These are phyloP conservation scores for Acholoe squamosa DNA, from an alignment of 2,888 invertebrate genomes.

Conservation along the genomic window DNA sequence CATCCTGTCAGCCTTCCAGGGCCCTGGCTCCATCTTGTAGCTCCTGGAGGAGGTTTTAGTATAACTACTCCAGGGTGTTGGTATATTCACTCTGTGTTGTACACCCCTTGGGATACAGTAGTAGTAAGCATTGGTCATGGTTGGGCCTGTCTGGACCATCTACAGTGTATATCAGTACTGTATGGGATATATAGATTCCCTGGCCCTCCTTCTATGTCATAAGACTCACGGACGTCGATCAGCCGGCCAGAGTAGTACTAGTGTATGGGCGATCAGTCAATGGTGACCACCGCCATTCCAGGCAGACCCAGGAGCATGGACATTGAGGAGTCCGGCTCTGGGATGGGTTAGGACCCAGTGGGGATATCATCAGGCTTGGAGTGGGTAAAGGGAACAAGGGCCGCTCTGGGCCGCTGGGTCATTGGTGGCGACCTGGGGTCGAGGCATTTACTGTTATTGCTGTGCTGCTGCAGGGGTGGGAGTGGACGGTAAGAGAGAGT, in stretches of 20 bases:
- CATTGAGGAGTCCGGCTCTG: neutral
- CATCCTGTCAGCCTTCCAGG: neutral
- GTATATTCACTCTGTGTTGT: too few relatives aligned
- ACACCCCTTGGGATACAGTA: too few relatives aligned
- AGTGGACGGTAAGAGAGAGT: neutral
- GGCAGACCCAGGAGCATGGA: neutral
- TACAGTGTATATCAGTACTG: too few relatives aligned
- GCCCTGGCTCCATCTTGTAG: neutral
- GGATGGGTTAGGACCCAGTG: neutral
- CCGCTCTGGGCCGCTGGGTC: neutral
- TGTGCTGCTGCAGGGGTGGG: neutral
- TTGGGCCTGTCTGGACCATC: too few relatives aligned
- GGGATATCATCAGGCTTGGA: neutral
- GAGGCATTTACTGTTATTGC: slow-evolving; percentile 22
- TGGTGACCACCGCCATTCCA: neutral
- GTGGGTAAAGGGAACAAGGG: neutral
- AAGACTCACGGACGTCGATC: too few relatives aligned
- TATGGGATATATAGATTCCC: too few relatives aligned
- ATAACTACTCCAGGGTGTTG: too few relatives aligned
- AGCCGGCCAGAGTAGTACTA: too few relatives aligned
- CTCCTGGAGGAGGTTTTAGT: too few relatives aligned
- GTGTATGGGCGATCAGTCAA: neutral
- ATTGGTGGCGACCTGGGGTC: slow-evolving; percentile 5
- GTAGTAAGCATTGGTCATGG: too few relatives aligned
- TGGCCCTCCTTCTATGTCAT: too few relatives aligned